Base-by-base conservation (phyloP, 2,113 vertebrate species). In the Parotia lawesii region DNA sequence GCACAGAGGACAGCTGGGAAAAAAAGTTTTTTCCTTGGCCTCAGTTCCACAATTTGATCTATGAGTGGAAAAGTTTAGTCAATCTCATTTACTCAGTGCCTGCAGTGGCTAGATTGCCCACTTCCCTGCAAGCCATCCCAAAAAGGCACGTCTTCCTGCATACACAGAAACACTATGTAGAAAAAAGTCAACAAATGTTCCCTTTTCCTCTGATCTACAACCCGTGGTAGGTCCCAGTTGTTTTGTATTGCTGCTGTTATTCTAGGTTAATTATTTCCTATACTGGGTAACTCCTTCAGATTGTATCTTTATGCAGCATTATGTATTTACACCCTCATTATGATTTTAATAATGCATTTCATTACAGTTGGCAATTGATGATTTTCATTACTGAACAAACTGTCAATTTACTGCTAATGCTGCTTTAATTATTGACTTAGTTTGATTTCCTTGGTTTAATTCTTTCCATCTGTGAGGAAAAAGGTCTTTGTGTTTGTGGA, bases 301-400 rank as follows among this genome's bases (percentile, higher is more conserved):
- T 87, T 65, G 24, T 85, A 69, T 92, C 66, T 95, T 85, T 93
- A 38, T 94, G 54, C 58, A 72, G 71, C 44, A 83, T 79, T 94
- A 85, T 95, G 71, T 91, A 94, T 93, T 96, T 95, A 87, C 45
- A 83, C 74, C 38, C 87, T 96, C 18, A 25, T 96, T 95, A 92
- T 89, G 72, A 93, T 91, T 95, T 96, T 91, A 95, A 95, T 95
- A 96, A 95, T 95, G 91, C 93, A 95, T 96, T 95, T 94, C 81
- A 96, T 96, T 96, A 84, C 90, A 74, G 76, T 81, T 92, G 69
- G 72, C 92, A 90, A 93, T 94, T 93, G 90, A 93, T 96, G 87
- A 53, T 93, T 95, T 96, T 91, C 89, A 94, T 96, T 94, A 94
- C 81, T 87, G 89, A 94, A 65, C 74, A 95, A 95, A 94, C 87